Evolutionary conservation across 1,140 invertebrate species (phyloP).

Genomic region (Drosophila seguyi): DNA sequence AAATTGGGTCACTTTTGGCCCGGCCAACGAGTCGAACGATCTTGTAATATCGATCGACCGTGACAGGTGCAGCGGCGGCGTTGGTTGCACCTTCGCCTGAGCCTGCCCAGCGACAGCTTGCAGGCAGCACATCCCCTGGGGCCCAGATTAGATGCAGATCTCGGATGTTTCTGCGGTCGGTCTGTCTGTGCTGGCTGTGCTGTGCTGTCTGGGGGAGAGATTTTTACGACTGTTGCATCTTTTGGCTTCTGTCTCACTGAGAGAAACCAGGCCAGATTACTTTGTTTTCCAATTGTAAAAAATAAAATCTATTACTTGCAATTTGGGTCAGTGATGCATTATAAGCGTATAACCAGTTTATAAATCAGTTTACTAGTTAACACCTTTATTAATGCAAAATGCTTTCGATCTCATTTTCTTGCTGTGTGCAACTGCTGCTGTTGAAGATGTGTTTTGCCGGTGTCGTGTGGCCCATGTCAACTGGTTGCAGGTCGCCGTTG

Average conservation of each 20-base stretch:
- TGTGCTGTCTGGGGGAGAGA: slow-evolving; percentile 53
- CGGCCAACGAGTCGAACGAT: slow-evolving; percentile 28
- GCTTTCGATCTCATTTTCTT: slow-evolving; percentile 1
- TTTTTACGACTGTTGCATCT: slow-evolving; percentile 72
- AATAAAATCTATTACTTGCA: not conserved
- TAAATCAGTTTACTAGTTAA: not conserved
- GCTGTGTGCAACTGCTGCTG: slow-evolving; percentile 19
- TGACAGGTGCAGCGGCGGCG: slow-evolving; percentile 72
- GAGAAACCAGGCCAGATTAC: not conserved
- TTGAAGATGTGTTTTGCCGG: slow-evolving; percentile 4
- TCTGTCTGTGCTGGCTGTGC: slow-evolving; percentile 10
- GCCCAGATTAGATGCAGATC: slow-evolving; percentile 77
- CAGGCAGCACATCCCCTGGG: slow-evolving; percentile 59
- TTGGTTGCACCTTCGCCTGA: slow-evolving; percentile 53
- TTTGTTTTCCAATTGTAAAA: not conserved
- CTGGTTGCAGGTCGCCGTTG: slow-evolving; percentile 66
- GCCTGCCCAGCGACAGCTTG: slow-evolving; percentile 63
- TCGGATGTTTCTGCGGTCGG: slow-evolving; percentile 64
- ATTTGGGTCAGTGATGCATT: too few species aligned
- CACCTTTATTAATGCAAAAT: not conserved
- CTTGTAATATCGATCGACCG: slow-evolving; percentile 76
- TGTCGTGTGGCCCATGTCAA: slow-evolving; percentile 82
- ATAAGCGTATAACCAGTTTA: not conserved
- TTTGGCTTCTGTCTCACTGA: slow-evolving; percentile 48
- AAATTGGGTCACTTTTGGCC: slow-evolving; percentile 78